phyloP scores from a whole-genome alignment of 2,888 invertebrate genomes.

The Eupithecia subumbrata region DNA sequence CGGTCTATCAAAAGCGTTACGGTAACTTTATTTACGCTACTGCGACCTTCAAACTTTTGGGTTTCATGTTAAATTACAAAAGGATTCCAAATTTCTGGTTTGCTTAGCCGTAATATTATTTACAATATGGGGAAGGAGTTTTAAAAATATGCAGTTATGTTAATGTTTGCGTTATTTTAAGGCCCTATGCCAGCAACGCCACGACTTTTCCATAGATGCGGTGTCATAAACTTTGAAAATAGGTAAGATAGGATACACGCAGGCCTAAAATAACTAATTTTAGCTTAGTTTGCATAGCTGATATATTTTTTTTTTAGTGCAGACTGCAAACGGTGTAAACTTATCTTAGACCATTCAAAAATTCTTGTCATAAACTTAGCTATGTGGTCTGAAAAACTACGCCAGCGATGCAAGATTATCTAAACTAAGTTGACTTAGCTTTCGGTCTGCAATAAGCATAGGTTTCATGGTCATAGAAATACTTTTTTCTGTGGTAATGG shows the following conservation, averaged over 20 bases:
- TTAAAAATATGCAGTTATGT: conserved; percentile 13
- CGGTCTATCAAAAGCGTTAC: conserved; percentile 48
- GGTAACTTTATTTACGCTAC: conserved; percentile 46
- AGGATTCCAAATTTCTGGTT: conserved; percentile 46
- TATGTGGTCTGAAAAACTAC: neutral
- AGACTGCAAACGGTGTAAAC: too few species aligned
- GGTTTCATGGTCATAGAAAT: neutral
- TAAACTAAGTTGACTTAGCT: neutral
- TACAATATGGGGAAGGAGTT: conserved; percentile 34
- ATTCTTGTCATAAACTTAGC: neutral
- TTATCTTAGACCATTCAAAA: too few species aligned
- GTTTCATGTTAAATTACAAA: conserved; percentile 52
- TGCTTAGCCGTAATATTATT: conserved; percentile 41
- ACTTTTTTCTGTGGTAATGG: neutral
- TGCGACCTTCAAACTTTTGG: conserved; percentile 48
- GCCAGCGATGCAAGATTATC: neutral
- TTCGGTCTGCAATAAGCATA: neutral
- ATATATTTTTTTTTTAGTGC: neutral
- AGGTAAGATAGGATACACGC: neutral
- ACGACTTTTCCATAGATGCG: neutral
- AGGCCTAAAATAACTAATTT: neutral
- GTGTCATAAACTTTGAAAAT: neutral
- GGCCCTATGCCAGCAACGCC: neutral
- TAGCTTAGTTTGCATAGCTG: neutral
- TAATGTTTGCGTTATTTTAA: neutral